Conservation (phyloP, 2,888 invertebrate genomes). For the Ennomos quercinarius region DNA sequence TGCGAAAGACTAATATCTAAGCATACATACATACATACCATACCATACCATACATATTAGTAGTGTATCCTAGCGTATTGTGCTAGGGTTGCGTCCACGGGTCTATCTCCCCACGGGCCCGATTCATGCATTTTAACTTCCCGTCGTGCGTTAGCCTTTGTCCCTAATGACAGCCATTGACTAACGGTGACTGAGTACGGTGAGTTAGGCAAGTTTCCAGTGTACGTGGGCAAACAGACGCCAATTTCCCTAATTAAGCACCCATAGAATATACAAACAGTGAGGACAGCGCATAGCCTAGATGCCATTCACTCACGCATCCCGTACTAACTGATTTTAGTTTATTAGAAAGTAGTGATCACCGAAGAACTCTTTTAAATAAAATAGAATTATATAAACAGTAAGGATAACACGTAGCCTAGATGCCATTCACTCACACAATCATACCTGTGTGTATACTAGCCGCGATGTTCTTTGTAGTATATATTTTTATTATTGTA, state of each 20-base stretch:
- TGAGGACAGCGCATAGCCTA: background rate
- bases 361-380: too few species aligned
- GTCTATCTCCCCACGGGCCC: constrained; percentile 29
- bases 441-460: too few species aligned
- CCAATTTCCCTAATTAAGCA: constrained; percentile 79
- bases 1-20: too few species aligned
- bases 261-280: constrained; percentile 44
- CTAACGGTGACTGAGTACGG: constrained; percentile 34
- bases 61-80: too few species aligned
- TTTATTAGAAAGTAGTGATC: too few species aligned
- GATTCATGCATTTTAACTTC: constrained; percentile 42
- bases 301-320: constrained; percentile 20
- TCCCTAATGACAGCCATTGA: constrained; percentile 40
- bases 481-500: too few species aligned
- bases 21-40: too few species aligned
- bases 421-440: constrained; percentile 22
- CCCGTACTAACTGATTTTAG: background rate
- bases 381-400: constrained; percentile 31
- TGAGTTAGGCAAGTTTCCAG: constrained; percentile 66
- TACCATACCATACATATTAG: too few species aligned
- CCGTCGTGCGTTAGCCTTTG: constrained; percentile 33
- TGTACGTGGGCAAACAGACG: constrained; percentile 65
- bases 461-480: too few species aligned
- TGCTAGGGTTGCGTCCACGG: constrained; percentile 16
- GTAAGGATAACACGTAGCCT: background rate